Evolutionary conservation across 30 jellyfish, hydroid and myxozoan species (phyloP).

Genomic region (Morbakka virulenta): DNA sequence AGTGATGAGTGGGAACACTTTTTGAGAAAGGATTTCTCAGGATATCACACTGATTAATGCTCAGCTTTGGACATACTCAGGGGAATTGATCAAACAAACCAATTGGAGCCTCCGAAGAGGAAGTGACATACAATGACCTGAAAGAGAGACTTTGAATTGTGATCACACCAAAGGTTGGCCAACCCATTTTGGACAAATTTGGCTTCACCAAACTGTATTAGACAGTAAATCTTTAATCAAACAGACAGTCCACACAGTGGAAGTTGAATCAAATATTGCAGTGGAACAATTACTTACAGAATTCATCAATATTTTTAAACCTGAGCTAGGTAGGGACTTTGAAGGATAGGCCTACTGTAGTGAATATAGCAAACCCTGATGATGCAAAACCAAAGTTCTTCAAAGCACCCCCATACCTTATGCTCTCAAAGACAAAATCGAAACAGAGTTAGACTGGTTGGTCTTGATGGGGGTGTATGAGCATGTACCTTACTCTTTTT

Average conservation of each 20-base stretch:
- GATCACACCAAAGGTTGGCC: not conserved
- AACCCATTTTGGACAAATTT: not conserved
- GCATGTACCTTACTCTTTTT: not conserved
- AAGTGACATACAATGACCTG: not conserved
- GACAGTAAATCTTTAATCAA: not conserved
- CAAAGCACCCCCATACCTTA: conserved; percentile 60
- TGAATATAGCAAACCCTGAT: not conserved
- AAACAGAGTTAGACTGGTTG: conserved; percentile 48
- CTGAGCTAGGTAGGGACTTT: no score
- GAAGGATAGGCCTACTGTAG: not conserved
- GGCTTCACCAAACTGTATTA: not conserved
- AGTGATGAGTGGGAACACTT: conserved; percentile 7
- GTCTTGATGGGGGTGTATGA: not conserved
- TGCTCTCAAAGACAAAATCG: conserved; percentile 45
- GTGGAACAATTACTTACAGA: not conserved
- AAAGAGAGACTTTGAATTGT: not conserved
- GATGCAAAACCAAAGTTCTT: conserved; percentile 41
- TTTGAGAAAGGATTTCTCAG: not conserved
- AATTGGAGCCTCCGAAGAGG: not conserved
- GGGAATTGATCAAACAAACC: not conserved
- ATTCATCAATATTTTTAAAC: no score
- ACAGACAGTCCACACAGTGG: not conserved
- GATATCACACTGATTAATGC: not conserved
- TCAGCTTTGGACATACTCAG: not conserved
- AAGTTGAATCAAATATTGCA: not conserved